Conservation (phyloP, 2,888 invertebrate species). For the Chrysomela aeneicollis region DNA sequence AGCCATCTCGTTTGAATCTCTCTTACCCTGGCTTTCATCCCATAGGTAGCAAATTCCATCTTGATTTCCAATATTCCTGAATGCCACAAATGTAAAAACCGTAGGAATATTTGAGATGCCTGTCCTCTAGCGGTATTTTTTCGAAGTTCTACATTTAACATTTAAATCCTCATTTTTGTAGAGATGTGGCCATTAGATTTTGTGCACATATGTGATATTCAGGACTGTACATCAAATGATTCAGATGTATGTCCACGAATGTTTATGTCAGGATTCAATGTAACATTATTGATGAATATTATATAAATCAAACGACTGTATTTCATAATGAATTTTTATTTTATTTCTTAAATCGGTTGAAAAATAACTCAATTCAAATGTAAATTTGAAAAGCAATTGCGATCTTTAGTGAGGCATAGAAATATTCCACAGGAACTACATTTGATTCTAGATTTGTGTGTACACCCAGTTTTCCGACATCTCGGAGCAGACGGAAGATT, state of each 20-base stretch:
- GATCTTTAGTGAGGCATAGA: not conserved
- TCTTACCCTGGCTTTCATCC: constrained; percentile 50
- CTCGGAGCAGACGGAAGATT: constrained; percentile 1
- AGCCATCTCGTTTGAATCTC: not conserved
- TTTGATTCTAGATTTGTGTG: constrained; percentile 1
- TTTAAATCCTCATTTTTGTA: not conserved
- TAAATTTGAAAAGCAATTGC: not conserved
- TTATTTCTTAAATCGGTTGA: not conserved
- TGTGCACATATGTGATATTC: too few relatives aligned
- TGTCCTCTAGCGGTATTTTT: not conserved
- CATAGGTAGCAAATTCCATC: constrained; percentile 48
- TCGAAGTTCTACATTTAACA: not conserved
- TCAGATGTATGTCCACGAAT: too few relatives aligned
- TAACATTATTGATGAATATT: too few relatives aligned
- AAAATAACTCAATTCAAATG: not conserved
- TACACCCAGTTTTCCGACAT: constrained; percentile 1
- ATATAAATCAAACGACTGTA: too few relatives aligned
- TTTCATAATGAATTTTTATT: not conserved
- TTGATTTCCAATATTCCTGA: too few relatives aligned
- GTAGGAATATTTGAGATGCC: not conserved
- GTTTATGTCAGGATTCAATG: too few relatives aligned
- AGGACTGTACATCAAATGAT: too few relatives aligned
- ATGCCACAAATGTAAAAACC: not conserved
- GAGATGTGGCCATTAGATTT: not conserved
- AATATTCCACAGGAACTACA: not conserved